These are phyloP conservation scores for Ciconia stormi DNA, from an alignment of 2,113 vertebrate genomes.

Conservation along the genomic window DNA sequence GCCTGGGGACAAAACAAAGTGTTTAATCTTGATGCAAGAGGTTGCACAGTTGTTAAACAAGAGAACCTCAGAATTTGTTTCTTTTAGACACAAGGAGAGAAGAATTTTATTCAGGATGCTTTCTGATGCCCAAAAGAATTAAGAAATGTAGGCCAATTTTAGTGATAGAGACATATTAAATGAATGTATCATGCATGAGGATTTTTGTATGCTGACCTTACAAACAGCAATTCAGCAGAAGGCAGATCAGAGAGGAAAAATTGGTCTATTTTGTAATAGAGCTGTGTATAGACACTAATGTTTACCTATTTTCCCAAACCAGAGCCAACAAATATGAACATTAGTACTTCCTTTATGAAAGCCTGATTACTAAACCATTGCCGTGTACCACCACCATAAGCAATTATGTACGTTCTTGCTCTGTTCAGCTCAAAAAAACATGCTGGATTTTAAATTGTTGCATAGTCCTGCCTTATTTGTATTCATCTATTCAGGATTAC, in stretches of 20 bases:
- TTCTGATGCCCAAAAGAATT: conserved; percentile 41
- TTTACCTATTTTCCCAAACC: neutral
- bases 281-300: neutral
- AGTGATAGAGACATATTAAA: conserved; percentile 25
- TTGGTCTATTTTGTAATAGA: neutral
- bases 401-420: neutral
- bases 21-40: conserved; percentile 75
- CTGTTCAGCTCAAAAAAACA: neutral
- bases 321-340: neutral
- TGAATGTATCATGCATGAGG: neutral
- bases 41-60: conserved; percentile 72
- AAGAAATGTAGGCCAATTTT: conserved; percentile 39
- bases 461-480: neutral
- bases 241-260: conserved; percentile 1
- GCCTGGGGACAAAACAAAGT: conserved; percentile 71
- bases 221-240: conserved; percentile 47
- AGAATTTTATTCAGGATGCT: conserved; percentile 55
- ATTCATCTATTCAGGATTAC: neutral
- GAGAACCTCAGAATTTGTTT: conserved; percentile 46
- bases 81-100: conserved; percentile 38
- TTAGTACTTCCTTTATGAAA: neutral
- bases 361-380: neutral
- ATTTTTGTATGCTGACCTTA: conserved; percentile 18
- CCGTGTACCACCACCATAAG: neutral
- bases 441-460: neutral